Evolutionary conservation across 2,888 invertebrate genomes (phyloP), one percentile per base, ranked within the genome.

Genomic region (Harpagoxenus sublaevis): DNA sequence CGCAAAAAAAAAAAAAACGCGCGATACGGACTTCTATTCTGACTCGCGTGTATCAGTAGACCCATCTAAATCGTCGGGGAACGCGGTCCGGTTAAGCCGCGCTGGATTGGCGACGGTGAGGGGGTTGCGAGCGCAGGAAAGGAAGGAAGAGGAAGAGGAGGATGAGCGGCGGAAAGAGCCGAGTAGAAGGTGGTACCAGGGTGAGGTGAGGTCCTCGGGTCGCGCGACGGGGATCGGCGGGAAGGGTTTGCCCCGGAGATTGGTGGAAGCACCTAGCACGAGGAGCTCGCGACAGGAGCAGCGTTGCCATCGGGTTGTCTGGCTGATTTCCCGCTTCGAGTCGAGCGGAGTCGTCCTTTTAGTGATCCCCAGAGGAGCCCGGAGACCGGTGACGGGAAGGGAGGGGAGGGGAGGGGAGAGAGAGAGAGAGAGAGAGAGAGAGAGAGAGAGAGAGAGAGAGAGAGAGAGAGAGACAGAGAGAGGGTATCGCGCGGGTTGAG

Each of bases 231-330:
- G 66, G 55, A 35, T 48, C 53, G 65, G 51, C 9, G 55, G 74
- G 68, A 71, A 65, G 60, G 66, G 84, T 63, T 45, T 45, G 55
- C 42, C 31, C 39, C 65, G 39, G 68, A 74, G 75, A 73, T 74
- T 86, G 79, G 70, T 73, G 70, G 65, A 71, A 75, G 66, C 57
- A 78, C 35, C 66, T n/a, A 84, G 83, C 63, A 75, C 84, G 88
- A 88, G 89, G 62, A 87, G 84, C 87, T 92, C 89, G 85, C 92
- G 90, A 91, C 92, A 89, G 92, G 87, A 91, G 88, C 87, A 89
- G 88, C 90, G 90, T 91, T 92, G 92, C 91, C 92, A 92, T 89
- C 92, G 91, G 88, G 85, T 92, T 86, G 92, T 91, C 91, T 92
- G 92, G 92, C 89, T 89, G 91, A 91, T 92, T 91, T 91, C 92